phyloP scores from a whole-genome alignment of 1,140 invertebrate species.

The Propsilocerus akamusi region DNA sequence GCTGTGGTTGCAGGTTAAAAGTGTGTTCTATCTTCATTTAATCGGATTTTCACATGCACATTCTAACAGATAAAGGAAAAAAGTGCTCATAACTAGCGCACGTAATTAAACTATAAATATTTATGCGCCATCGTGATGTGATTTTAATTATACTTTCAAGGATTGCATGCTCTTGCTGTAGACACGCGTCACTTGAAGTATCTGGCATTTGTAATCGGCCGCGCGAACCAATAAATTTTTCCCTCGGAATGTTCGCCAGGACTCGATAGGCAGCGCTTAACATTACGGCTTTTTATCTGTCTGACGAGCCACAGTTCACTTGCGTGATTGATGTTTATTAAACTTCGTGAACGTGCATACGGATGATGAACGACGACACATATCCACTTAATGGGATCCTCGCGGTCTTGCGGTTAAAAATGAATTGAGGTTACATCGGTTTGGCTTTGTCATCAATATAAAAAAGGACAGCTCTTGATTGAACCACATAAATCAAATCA shows the following conservation, averaged over 20 bases:
- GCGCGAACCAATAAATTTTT: neutral
- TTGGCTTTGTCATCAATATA: neutral
- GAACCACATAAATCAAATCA: too few species aligned
- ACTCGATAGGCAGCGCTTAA: too few species aligned
- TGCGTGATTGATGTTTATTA: conserved; percentile 4
- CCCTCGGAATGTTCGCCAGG: too few species aligned
- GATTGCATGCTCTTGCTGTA: neutral
- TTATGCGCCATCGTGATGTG: neutral
- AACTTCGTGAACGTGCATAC: neutral
- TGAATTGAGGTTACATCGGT: neutral
- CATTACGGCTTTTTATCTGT: too few species aligned
- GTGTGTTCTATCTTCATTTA: neutral
- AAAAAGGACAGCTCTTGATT: neutral
- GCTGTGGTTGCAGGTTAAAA: too few species aligned
- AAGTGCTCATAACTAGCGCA: neutral
- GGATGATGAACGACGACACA: conserved; percentile 3
- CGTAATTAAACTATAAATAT: neutral
- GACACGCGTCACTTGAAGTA: neutral
- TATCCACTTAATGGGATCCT: conserved; percentile 1
- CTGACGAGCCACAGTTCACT: neutral
- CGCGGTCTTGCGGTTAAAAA: too few species aligned
- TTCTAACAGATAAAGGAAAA: neutral
- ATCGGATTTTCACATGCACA: conserved; percentile 2
- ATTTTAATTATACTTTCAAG: neutral
- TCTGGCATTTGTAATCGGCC: neutral